phyloP scores from a whole-genome alignment of 2,888 invertebrate species.

The Syritta pipiens region DNA sequence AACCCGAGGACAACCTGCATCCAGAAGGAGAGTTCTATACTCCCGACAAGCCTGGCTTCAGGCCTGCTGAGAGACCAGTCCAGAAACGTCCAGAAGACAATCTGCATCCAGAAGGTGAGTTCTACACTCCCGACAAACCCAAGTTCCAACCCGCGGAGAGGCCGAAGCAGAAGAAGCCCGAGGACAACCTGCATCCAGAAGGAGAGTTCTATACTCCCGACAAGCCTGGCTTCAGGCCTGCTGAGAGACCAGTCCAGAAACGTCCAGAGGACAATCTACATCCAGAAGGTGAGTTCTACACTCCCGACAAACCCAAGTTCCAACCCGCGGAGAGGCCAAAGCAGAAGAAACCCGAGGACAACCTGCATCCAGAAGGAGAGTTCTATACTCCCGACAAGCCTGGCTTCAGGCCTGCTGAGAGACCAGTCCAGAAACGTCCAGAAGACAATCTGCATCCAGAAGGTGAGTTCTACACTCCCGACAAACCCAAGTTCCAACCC shows the following conservation, averaged over 20 bases:
- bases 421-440: constrained; percentile 80
- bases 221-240: constrained; percentile 75
- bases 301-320: constrained; percentile 75
- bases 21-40: constrained; percentile 72
- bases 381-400: constrained; percentile 80
- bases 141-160: constrained; percentile 74
- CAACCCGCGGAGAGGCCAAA: constrained; percentile 79
- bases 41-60: constrained; percentile 74
- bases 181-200: constrained; percentile 83
- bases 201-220: constrained; percentile 79
- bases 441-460: constrained; percentile 82
- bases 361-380: constrained; percentile 81
- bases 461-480: constrained; percentile 81
- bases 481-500: constrained; percentile 79
- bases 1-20: constrained; percentile 79
- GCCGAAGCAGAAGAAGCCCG: constrained; percentile 81
- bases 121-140: constrained; percentile 77
- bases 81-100: constrained; percentile 81
- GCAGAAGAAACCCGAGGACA: constrained; percentile 77
- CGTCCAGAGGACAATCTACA: constrained; percentile 81
- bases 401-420: constrained; percentile 80
- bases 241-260: constrained; percentile 79
- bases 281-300: constrained; percentile 80
- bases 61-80: constrained; percentile 78
- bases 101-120: constrained; percentile 81